These are phyloP conservation scores for Euplexia lucipara DNA, from an alignment of 2,888 invertebrate species.

Conservation along the genomic window DNA sequence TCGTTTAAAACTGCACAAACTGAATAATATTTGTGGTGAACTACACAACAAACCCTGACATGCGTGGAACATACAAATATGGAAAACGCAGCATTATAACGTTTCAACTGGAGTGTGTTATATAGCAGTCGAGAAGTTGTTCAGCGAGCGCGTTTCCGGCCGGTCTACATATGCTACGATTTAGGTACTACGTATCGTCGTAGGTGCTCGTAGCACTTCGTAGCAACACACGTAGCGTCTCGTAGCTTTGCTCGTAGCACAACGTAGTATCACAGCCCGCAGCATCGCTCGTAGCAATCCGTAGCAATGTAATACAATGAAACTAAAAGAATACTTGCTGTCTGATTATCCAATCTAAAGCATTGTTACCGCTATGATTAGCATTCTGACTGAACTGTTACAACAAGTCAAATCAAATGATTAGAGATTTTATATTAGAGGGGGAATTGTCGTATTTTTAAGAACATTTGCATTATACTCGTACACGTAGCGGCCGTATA, in stretches of 20 bases:
- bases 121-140: conserved; percentile 29
- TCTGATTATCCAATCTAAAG: not conserved
- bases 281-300: too few relatives aligned
- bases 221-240: conserved; percentile 6
- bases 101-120: conserved; percentile 24
- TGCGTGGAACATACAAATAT: not conserved
- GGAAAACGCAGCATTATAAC: conserved; percentile 6
- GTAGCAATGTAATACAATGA: not conserved
- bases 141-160: conserved; percentile 10
- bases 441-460: too few relatives aligned
- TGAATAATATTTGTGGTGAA: not conserved
- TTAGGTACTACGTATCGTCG: conserved; percentile 15
- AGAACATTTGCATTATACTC: too few relatives aligned
- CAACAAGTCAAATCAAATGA: too few relatives aligned
- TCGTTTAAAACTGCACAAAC: not conserved
- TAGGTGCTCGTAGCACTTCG: conserved; percentile 29
- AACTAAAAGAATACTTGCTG: not conserved
- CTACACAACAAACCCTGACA: too few relatives aligned
- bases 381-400: too few relatives aligned
- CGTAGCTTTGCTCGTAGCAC: too few relatives aligned
- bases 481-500: too few relatives aligned
- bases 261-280: too few relatives aligned
- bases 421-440: too few relatives aligned
- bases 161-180: conserved; percentile 19
- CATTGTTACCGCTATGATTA: not conserved